phyloP scores from a whole-genome alignment of 2,797 vertebrate species.

The Limosa lapponica region DNA sequence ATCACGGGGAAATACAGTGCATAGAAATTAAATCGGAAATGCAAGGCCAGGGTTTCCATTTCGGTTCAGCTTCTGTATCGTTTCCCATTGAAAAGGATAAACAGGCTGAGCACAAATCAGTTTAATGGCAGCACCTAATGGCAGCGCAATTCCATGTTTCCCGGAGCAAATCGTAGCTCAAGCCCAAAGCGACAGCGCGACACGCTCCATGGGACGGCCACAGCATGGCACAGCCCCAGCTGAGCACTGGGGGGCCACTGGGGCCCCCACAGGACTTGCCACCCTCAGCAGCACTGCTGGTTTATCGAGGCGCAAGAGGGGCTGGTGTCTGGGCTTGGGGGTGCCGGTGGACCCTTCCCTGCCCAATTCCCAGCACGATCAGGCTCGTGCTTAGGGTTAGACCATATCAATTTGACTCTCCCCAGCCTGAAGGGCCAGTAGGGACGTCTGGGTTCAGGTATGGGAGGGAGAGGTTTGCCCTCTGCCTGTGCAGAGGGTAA shows the following conservation, averaged over 20 bases:
- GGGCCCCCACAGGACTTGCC: neutral
- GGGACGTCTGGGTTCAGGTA: neutral
- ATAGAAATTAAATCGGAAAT: constrained; percentile 16
- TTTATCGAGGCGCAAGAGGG: accelerated
- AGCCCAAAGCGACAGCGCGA: neutral
- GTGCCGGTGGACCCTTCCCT: neutral
- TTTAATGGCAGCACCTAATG: constrained; percentile 50
- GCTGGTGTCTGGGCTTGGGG: neutral
- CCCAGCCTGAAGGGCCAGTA: neutral
- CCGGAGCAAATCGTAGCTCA: neutral
- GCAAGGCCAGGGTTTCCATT: constrained; percentile 35
- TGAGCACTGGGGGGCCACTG: accelerated
- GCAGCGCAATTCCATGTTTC: neutral
- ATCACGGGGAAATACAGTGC: constrained; percentile 5
- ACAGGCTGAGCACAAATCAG: constrained; percentile 51
- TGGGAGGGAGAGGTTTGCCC: neutral
- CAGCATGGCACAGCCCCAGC: neutral
- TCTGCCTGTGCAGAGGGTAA: neutral
- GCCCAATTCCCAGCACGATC: neutral
- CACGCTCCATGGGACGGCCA: accelerated
- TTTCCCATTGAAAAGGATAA: constrained; percentile 21
- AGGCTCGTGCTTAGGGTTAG: neutral
- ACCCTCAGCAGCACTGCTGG: neutral
- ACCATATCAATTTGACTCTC: neutral
- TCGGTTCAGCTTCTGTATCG: neutral